A percentile compares a stretch with the other conserved stretches of the same genome.
These are phyloP conservation scores for Cepaea nemoralis DNA, from an alignment of 1,140 invertebrate genomes.

Conservation along the genomic window DNA sequence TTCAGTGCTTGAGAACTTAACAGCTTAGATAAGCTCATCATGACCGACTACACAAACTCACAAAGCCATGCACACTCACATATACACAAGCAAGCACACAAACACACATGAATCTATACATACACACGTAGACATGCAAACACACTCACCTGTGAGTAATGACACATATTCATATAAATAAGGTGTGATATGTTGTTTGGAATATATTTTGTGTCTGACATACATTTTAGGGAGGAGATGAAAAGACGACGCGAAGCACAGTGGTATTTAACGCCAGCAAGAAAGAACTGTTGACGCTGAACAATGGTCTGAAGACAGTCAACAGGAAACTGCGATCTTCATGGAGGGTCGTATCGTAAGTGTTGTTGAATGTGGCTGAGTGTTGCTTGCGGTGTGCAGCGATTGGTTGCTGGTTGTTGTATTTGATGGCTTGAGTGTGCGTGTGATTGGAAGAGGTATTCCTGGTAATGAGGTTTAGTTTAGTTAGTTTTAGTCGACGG, in stretches of 20 bases:
- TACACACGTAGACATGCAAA: no score
- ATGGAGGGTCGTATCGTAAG: conserved; percentile 87
- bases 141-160: background rate
- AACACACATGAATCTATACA: background rate
- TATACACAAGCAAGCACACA: no score
- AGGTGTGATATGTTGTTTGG: background rate
- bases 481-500: no score
- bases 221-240: conserved; percentile 60
- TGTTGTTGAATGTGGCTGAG: no score
- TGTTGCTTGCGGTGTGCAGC: no score
- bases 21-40: background rate
- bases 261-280: conserved; percentile 91
- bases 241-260: conserved; percentile 73
- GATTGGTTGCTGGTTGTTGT: no score
- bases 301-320: conserved; percentile 88
- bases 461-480: no score
- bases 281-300: conserved; percentile 88
- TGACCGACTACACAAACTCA: background rate
- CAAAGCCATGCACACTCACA: no score
- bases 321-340: conserved; percentile 87
- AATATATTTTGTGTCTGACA: background rate
- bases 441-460: no score
- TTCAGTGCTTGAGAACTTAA: no score
- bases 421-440: no score
- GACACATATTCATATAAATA: background rate